phyloP scores from a whole-genome alignment of 2,113 vertebrate species.

The Melanostigma gelatinosum region DNA sequence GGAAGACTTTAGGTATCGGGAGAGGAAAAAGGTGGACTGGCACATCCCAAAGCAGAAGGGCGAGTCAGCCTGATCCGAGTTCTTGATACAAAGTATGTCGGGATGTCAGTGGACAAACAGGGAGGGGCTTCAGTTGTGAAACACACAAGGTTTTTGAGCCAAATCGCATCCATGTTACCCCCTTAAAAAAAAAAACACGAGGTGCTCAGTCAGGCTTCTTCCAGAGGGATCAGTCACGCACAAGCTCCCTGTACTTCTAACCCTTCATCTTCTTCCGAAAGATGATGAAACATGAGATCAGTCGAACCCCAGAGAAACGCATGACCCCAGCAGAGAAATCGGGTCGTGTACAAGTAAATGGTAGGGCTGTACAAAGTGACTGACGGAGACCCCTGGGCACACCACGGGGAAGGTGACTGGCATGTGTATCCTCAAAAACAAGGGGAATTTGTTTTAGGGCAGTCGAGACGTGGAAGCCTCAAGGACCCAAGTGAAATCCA shows the following conservation, averaged over 20 bases:
- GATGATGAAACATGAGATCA: slow-evolving; percentile 48
- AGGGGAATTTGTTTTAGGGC: slow-evolving; percentile 31
- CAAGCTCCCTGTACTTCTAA: slow-evolving; percentile 13
- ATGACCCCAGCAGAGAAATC: slow-evolving; percentile 42
- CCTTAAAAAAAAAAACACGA: slow-evolving; percentile 14
- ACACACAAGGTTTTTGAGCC: neutral
- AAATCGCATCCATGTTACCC: neutral
- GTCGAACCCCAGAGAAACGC: slow-evolving; percentile 30
- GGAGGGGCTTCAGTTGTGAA: neutral
- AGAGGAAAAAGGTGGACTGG: neutral
- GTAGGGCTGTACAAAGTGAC: slow-evolving; percentile 15
- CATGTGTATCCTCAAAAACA: slow-evolving; percentile 45
- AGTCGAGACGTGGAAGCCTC: slow-evolving; percentile 31
- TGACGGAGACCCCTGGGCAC: slow-evolving; percentile 35
- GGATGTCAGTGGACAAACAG: slow-evolving; percentile 5
- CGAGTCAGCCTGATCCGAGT: neutral
- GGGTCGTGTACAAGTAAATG: slow-evolving; percentile 39
- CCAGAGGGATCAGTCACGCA: slow-evolving; percentile 15
- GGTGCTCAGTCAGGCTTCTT: slow-evolving; percentile 18
- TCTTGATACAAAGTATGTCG: neutral
- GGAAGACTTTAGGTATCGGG: neutral
- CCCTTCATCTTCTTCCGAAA: slow-evolving; percentile 17
- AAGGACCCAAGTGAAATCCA: slow-evolving; percentile 48
- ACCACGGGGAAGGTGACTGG: neutral
- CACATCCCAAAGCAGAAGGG: neutral